Evolutionary conservation across 2,797 vertebrate genomes (phyloP).

Genomic region (Microtus obscurus): DNA sequence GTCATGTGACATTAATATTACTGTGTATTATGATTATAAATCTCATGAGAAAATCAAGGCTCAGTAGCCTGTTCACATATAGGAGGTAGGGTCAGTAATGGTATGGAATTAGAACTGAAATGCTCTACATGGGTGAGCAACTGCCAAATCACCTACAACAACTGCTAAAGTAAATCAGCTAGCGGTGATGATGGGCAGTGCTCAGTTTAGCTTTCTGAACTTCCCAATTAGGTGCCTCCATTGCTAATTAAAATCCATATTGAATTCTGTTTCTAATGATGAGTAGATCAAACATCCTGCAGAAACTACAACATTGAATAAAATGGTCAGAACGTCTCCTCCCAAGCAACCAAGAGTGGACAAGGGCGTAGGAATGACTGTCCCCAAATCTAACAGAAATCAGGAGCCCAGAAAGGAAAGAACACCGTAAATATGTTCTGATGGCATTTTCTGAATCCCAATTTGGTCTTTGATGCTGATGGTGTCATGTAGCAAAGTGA

Average conservation of each 20-base stretch:
- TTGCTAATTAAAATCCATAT: background rate
- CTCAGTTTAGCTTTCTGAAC: background rate
- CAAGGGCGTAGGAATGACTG: background rate
- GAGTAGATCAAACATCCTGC: background rate
- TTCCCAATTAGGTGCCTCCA: background rate
- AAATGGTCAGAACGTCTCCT: background rate
- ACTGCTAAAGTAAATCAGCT: background rate
- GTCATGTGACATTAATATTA: background rate
- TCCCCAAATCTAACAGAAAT: background rate
- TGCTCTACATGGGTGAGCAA: background rate
- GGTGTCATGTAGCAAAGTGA: background rate
- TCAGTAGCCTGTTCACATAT: background rate
- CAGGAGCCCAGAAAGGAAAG: background rate
- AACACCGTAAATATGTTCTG: background rate
- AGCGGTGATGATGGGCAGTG: background rate
- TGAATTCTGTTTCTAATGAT: background rate
- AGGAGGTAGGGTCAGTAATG: background rate
- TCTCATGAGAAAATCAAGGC: background rate
- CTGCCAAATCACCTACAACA: background rate
- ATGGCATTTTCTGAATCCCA: background rate
- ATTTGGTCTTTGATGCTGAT: background rate
- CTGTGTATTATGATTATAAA: background rate
- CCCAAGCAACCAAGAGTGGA: background rate
- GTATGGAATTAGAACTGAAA: constrained; percentile 1
- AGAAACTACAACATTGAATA: background rate